Evolutionary conservation across 2,113 vertebrate genomes (phyloP), one percentile per base, ranked within the genome.

Genomic region (Salvelinus sp.): DNA sequence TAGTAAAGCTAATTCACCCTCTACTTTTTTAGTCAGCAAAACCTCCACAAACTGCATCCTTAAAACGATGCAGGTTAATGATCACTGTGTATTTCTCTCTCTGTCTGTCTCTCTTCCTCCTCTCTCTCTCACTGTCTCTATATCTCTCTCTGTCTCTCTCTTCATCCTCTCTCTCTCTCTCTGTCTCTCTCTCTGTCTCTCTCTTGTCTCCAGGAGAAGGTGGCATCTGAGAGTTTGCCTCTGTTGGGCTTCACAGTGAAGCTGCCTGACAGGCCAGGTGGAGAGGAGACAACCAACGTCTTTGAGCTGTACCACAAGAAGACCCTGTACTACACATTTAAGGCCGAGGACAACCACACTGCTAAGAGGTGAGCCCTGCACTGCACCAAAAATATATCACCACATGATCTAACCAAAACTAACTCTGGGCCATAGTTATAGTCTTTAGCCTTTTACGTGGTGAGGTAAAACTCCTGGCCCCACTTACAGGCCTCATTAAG

Each of bases 271-370:
- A 94, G 90, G 78, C 93, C 92, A 2, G 93, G 94, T 27, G 92
- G 92, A 75, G 93, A 69, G 0, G 94, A 96, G 47, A 89, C 92
- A 14, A 78, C 92, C 64, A 92, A 88, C 2, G 82, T 96, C 81
- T 98, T 99, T 81, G 96, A 97, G 86, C 96, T 99, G 75, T 98
- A 97, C 90, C 97, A 99, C 92, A 98, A 98, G 93, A 96, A 96
- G 85, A 97, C 95, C 7, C 91, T 99, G 62, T 99, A 95, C 83
- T 99, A 98, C 75, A 96, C 94, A 81, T 98, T 99, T 90, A 95
- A 92, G 91, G 96, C 98, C 4, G 94, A 96, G 76, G 95, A 98
- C 72, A 92, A 89, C 87, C 82, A 62, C 88, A 93, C 95, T 54
- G 97, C 96, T 75, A 95, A 94, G 89, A 99, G 97, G 98, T 99